Percentiles rank a stretch among this genome's conserved stretches.
phyloP scores from a whole-genome alignment of 2,113 vertebrate genomes.

The Dasypus novemcinctus region DNA sequence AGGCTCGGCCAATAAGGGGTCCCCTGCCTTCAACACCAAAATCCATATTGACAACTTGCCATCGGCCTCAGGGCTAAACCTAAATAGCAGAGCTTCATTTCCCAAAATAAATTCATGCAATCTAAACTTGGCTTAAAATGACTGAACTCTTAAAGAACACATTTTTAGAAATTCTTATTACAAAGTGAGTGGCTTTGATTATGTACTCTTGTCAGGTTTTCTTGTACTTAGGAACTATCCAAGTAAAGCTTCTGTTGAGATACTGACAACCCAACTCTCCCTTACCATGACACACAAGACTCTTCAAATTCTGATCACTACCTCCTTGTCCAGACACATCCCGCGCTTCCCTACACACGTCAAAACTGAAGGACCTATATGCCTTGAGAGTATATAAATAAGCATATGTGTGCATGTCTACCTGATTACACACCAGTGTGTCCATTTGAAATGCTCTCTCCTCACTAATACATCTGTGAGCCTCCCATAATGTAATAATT shows the following conservation, averaged over 20 bases:
- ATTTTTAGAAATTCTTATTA: neutral
- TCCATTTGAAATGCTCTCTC: neutral
- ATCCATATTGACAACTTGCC: slow-evolving; percentile 69
- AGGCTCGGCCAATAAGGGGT: neutral
- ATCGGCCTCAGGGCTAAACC: slow-evolving; percentile 48
- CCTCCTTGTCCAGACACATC: neutral
- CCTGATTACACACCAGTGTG: neutral
- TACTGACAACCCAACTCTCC: neutral
- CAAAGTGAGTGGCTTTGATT: slow-evolving; percentile 41
- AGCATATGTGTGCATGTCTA: neutral
- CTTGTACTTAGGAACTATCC: neutral
- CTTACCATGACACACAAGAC: neutral
- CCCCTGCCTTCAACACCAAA: slow-evolving; percentile 24
- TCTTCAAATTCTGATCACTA: neutral
- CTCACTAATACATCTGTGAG: neutral
- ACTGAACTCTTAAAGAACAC: slow-evolving; percentile 5
- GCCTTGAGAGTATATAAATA: rapidly evolving
- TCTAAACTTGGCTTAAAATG: slow-evolving; percentile 53
- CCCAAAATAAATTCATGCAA: slow-evolving; percentile 63
- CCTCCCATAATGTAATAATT: neutral
- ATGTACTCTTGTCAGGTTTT: slow-evolving; percentile 16
- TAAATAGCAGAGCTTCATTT: slow-evolving; percentile 64
- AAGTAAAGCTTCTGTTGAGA: neutral
- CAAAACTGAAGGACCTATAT: neutral
- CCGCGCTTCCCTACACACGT: neutral